Evolutionary conservation across 1,140 invertebrate genomes (phyloP).

Genomic region (Bursaphelenchus mucronatus): DNA sequence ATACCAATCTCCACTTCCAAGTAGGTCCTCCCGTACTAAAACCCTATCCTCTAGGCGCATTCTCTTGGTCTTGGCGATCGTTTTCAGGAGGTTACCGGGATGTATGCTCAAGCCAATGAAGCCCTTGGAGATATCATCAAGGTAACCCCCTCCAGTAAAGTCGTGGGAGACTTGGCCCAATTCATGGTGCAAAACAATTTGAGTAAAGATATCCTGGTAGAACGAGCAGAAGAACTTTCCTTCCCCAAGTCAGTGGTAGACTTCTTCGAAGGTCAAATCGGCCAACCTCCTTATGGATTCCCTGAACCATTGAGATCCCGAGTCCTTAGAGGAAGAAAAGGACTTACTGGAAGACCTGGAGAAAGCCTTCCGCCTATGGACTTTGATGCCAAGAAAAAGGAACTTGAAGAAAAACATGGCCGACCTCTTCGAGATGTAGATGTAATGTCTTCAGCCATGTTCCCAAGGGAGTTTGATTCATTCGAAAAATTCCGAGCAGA

Average conservation of each 20-base stretch:
- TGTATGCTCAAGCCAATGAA: constrained; percentile 88
- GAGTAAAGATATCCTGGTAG: constrained; percentile 74
- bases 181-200: constrained; percentile 99
- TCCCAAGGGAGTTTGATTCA: constrained; percentile 88
- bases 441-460: constrained; percentile 90
- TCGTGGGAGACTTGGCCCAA: constrained; percentile 94
- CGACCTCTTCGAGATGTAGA: constrained; percentile 69
- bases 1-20: constrained; percentile 98
- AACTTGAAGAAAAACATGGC: constrained; percentile 74
- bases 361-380: constrained; percentile 75
- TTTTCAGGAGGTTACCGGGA: constrained; percentile 88
- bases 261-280: constrained; percentile 77
- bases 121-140: constrained; percentile 94
- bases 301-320: constrained; percentile 82
- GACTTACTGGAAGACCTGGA: constrained; percentile 82
- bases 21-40: constrained; percentile 53
- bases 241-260: constrained; percentile 96
- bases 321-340: constrained; percentile 73
- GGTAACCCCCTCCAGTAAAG: constrained; percentile 88
- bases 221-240: constrained; percentile 84
- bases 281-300: constrained; percentile 88
- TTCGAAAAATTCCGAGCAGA: constrained; percentile 80
- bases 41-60: constrained; percentile 66
- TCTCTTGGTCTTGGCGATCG: constrained; percentile 89
- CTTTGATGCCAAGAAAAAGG: constrained; percentile 75